Conservation (phyloP, 2,888 invertebrate species). For the Elysia crispata region DNA sequence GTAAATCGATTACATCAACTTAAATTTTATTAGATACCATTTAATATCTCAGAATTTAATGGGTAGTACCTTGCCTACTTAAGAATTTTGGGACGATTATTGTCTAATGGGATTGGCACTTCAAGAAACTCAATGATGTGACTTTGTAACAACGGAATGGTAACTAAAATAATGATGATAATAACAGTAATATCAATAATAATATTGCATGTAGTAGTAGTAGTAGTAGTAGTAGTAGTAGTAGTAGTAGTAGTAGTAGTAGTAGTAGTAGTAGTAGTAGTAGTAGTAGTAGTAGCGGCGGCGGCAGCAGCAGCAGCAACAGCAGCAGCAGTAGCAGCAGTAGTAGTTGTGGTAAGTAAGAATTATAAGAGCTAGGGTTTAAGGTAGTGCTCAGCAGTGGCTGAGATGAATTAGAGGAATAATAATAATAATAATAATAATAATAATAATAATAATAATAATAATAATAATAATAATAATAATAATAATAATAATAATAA, state of each 20-base stretch:
- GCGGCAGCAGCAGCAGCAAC: background rate
- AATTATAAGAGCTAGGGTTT: background rate
- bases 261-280: background rate
- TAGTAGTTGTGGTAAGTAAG: background rate
- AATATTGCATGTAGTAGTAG: too few species aligned
- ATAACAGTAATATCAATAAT: background rate
- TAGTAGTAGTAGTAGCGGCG: background rate
- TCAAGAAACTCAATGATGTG: too few species aligned
- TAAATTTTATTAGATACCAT: too few species aligned
- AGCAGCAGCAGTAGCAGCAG: background rate
- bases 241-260: background rate
- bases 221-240: background rate
- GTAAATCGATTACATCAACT: too few species aligned
- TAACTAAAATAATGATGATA: background rate
- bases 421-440: too few species aligned
- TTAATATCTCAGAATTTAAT: too few species aligned
- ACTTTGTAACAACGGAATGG: background rate
- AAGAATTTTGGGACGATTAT: too few species aligned
- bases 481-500: background rate
- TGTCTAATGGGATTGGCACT: too few species aligned
- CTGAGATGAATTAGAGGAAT: background rate
- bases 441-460: background rate
- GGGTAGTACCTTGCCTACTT: too few species aligned
- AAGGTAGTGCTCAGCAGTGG: background rate
- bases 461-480: background rate